Conservation (phyloP, 2,797 vertebrate species). For the Orestias chungarensis region DNA sequence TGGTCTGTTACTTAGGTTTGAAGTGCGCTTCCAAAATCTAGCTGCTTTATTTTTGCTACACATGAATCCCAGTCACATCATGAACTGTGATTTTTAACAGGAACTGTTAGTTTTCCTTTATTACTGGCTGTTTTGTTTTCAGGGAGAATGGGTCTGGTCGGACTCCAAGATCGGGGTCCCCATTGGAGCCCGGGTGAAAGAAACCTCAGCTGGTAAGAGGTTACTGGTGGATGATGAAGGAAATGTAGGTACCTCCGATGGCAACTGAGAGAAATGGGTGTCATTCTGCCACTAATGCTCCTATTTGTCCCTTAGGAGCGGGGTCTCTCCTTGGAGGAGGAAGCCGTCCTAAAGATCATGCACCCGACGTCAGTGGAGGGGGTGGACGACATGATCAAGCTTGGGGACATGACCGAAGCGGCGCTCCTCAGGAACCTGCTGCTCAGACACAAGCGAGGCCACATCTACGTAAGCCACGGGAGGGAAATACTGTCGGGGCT, state of each 20-base stretch:
- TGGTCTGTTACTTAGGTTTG: not conserved
- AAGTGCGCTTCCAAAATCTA: not conserved
- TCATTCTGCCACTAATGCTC: not conserved
- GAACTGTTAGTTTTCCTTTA: not conserved
- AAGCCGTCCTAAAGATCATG: slow-evolving; percentile 81
- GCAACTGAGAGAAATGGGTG: not conserved
- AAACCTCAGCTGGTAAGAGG: slow-evolving; percentile 75
- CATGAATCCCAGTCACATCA: not conserved
- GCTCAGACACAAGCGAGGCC: slow-evolving; percentile 85
- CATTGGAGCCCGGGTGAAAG: slow-evolving; percentile 87
- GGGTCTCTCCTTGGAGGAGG: slow-evolving; percentile 68
- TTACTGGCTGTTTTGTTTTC: not conserved
- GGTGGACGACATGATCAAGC: slow-evolving; percentile 93
- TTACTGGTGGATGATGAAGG: slow-evolving; percentile 90
- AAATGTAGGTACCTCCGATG: slow-evolving; percentile 78
- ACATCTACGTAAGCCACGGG: slow-evolving; percentile 88
- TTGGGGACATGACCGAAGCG: slow-evolving; percentile 92
- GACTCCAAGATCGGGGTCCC: slow-evolving; percentile 79
- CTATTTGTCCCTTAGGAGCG: slow-evolving; percentile 78
- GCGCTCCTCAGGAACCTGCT: slow-evolving; percentile 91
- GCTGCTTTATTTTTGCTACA: not conserved
- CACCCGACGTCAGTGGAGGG: slow-evolving; percentile 88
- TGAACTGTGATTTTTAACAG: not conserved
- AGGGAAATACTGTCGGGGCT: not conserved
- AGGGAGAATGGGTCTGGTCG: slow-evolving; percentile 96